Base-by-base conservation (phyloP, 2,888 invertebrate genomes). In the Cataglyphis rosenhaueri region DNA sequence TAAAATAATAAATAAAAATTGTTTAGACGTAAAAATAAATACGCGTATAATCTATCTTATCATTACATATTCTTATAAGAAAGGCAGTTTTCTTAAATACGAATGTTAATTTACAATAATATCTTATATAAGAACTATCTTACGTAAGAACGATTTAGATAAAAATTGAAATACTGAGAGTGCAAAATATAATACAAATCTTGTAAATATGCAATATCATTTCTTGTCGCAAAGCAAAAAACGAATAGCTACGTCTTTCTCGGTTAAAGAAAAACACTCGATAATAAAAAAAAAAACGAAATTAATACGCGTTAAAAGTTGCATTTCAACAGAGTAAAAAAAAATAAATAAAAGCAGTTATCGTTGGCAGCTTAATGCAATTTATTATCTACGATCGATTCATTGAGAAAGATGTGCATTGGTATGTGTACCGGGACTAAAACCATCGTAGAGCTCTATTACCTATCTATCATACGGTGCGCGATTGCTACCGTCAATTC, bases 401-500 rank as follows among this genome's bases (percentile, higher is more conserved):
- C n/a, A 38, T 25, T 4, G 12, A 44, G 3, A 70, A 61, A 18
- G 32, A 59, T 10, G 32, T 2, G 32, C 6, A 64, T 75, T 57
- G 59, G 57, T 25, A 65, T 74, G 44, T 1, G 21, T 44, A 12
- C 15, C 18, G n/a, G 44, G 71, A 61, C 10, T 25, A 52, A 35
- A 38, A 32, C n/a, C 48, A 48, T 32, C 21, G n/a, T 52, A 52
- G n/a, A 52, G 8, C 8, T 8, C n/a, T n/a, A 52, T 52, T 52
- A 44, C 4, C 15, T 44, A n/a, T 52, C 15, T 4, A n/a, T n/a
- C 35, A 15, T 32, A 65, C 65, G 21, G 1, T 5, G 35, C 52
- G 62, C 81, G 57, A 59, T 8, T 71, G 18, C 32, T 41, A 32
- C 52, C 73, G 76, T 87, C 82, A 86, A 86, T 86, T 86, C 81